Base-by-base conservation (phyloP, 2,888 invertebrate genomes). In the Anoplius nigerrimus region DNA sequence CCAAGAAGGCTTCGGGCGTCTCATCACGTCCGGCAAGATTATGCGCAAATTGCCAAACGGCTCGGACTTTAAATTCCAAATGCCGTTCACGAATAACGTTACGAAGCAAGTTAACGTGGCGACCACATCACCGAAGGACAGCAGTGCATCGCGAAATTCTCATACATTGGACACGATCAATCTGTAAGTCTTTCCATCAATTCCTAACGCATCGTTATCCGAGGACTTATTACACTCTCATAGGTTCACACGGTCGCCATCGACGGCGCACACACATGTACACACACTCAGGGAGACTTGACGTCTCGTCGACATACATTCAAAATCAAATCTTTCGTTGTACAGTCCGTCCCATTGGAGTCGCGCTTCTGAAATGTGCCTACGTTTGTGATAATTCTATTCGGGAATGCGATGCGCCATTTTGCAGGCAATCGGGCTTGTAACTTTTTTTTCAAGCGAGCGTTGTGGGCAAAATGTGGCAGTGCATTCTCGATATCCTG, bases 1-100 rank as follows among this genome's bases (percentile, higher is more conserved):
- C 90, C 97, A 98, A 86, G 97, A 97, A 91, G 98, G 98, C 81
- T 98, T 98, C 89, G 98, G 98, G 56, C 93, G 97, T 20, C 94
- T 99, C 81, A 99, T 99, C 88, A 99, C 98, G 13, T 97, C 97
- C 57, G 98, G 98, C 69, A 97, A 97, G 90, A 97, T 98, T 86
- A 98, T 98, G 97, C 92, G 94, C 76, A 94, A 95, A 87, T 90
- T 95, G 88, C 95, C 95, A 62, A 95, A 95, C 89, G 89, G 91
- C 55, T 91, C 91, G 53, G 95, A 95, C 87, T 94, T 95, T 77
- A 94, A 93, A 85, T 93, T 94, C 76, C 92, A 93, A 2, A 90
- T 92, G 86, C 91, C 95, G 16, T 88, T 88, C 66, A 84, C 88
- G 68, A 89, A 88, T 74, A 89, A 88, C 79, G 86, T 87, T 56